Percentiles rank a stretch among this genome's conserved stretches.
phyloP scores from a whole-genome alignment of 1,140 invertebrate genomes.

The Penaeus indicus region DNA sequence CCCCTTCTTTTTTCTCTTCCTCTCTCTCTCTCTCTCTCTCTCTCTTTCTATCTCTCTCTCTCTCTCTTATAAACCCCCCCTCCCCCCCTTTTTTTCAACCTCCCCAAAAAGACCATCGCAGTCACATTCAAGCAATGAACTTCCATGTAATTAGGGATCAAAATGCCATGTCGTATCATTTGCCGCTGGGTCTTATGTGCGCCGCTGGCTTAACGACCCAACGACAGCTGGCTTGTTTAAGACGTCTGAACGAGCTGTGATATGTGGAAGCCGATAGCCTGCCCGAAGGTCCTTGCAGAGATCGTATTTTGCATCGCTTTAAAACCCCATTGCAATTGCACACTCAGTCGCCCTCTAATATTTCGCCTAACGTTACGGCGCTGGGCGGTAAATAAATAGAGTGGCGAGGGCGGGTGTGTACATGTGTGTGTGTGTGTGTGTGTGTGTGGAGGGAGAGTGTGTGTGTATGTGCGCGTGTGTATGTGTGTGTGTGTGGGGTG shows the following conservation, averaged over 20 bases:
- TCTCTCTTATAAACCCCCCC: constrained; percentile 7
- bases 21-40: background rate
- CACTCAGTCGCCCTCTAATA: too few relatives aligned
- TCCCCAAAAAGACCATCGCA: background rate
- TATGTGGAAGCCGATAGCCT: constrained; percentile 36
- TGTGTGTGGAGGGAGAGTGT: too few relatives aligned
- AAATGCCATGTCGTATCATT: background rate
- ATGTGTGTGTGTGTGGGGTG: too few relatives aligned
- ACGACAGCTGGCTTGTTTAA: constrained; percentile 36
- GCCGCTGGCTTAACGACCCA: background rate
- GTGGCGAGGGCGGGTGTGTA: too few relatives aligned
- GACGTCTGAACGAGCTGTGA: constrained; percentile 33
- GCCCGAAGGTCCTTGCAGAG: constrained; percentile 12
- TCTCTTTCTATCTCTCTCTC: constrained; percentile 16
- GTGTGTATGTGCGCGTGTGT: too few relatives aligned
- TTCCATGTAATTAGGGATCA: constrained; percentile 1
- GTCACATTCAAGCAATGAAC: background rate
- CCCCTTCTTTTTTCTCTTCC: background rate
- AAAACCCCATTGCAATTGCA: background rate
- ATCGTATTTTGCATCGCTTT: constrained; percentile 27
- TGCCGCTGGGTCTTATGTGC: background rate
- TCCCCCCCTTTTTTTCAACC: background rate
- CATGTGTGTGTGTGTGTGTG: too few relatives aligned
- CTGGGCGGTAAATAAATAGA: too few relatives aligned
- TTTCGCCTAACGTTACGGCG: too few relatives aligned